Evolutionary conservation across 1,140 invertebrate species (phyloP), one percentile per base, ranked within the genome.

Genomic region (Epicauta chinensis): DNA sequence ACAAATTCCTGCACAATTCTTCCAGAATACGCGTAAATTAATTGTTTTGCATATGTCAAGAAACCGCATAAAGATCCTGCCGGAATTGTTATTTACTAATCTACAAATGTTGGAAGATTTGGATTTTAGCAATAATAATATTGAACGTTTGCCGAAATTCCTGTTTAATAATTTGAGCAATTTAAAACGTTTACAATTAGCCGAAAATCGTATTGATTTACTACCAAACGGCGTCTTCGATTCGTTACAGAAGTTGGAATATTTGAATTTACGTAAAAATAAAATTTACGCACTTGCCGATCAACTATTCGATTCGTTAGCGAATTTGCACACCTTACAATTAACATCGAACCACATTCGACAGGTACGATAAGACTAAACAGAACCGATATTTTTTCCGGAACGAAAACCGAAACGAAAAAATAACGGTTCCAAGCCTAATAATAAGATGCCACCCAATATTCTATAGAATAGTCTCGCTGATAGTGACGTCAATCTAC

Each of bases 1-100:
- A 10, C 69, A 72, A 3, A 62, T 91, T 1, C 81, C 80, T 1
- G 66, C 73, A 15, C 71, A 75, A 0, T 56, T 83, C 10, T 89
- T 92, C 61, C 68, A 71, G 2, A 82, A 81, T 41, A 77, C 82
- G 32, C 66, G 71, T 1, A 77, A 77, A 29, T 65, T 91, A 0
- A 81, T 81, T 45, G 76, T 79, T 0, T 73, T 91, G 1, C 81
- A 83, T 54, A 70, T 93, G 37, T 83, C 86, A 12, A 81, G 68
- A 41, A 80, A 80, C 58, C 47, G 50, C 45, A 68, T 80, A 30
- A 53, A 49, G 37, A 54, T 61, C n/a, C 65, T 80, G n/a, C 61
- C 62, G 4, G 38, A 62, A 12, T 51, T 62, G 9, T 58, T 70
- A n/a, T 68, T 71, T 12, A 56, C 72, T 1, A 60, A 65, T 17